Percentiles rank a stretch among this genome's conserved stretches.
Evolutionary conservation across 2,113 vertebrate genomes (phyloP).

Genomic region (Excalfactoria chinensis): DNA sequence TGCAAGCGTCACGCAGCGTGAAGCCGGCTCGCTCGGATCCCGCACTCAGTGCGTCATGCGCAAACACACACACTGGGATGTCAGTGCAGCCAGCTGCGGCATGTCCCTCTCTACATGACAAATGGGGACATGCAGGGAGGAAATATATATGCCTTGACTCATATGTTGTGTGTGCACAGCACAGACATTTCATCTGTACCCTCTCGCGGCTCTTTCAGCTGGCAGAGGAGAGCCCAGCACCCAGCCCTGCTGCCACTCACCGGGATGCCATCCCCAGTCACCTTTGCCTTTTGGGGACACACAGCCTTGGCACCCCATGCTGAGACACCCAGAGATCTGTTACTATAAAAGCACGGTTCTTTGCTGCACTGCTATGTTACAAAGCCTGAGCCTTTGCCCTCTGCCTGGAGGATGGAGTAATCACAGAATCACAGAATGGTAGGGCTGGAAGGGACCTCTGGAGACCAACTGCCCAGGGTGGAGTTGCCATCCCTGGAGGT

Average conservation of each 20-base stretch:
- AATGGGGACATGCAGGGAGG: background rate
- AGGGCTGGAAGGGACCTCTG: too few species aligned
- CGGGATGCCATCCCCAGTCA: background rate
- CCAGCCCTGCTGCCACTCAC: background rate
- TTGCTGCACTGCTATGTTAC: rapidly evolving
- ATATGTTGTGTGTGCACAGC: rapidly evolving
- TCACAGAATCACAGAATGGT: too few species aligned
- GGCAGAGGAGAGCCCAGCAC: background rate
- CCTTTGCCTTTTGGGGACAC: background rate
- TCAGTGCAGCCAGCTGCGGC: background rate
- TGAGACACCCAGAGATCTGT: background rate
- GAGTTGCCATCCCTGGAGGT: too few species aligned
- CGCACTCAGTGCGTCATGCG: background rate
- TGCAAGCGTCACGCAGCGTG: background rate
- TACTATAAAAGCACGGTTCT: background rate
- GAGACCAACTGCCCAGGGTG: too few species aligned
- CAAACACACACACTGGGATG: background rate
- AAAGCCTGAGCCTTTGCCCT: rapidly evolving
- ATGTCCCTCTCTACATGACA: background rate
- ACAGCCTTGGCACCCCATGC: background rate
- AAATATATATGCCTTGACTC: rapidly evolving
- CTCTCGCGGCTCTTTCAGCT: background rate
- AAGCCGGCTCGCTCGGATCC: background rate
- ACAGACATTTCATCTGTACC: background rate
- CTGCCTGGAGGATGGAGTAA: background rate